phyloP scores from a whole-genome alignment of 2,113 vertebrate genomes.

The Sturnus vulgaris region DNA sequence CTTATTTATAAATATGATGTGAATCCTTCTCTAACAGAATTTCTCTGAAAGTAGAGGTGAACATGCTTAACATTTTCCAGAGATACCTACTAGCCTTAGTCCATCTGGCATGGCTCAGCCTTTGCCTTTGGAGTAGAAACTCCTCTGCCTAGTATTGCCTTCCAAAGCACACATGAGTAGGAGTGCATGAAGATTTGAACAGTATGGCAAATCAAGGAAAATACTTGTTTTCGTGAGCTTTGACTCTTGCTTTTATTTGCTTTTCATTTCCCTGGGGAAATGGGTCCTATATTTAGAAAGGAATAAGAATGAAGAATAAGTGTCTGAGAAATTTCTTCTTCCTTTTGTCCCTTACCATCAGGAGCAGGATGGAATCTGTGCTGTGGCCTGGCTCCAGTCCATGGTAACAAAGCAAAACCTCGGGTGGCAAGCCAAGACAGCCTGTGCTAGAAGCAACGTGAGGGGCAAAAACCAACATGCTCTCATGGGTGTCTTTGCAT shows the following conservation, averaged over 20 bases:
- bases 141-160: not conserved
- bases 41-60: not conserved
- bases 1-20: not conserved
- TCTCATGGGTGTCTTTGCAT: accelerated
- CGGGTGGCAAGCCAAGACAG: accelerated
- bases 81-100: not conserved
- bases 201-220: not conserved
- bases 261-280: not conserved
- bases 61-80: not conserved
- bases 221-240: not conserved
- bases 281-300: not conserved
- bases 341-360: not conserved
- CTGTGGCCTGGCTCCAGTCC: not conserved
- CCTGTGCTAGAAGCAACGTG: not conserved
- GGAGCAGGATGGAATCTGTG: not conserved
- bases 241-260: not conserved
- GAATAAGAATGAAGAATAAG: not conserved
- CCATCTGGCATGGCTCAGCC: not conserved
- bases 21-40: not conserved
- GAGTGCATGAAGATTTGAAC: not conserved
- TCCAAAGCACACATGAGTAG: not conserved
- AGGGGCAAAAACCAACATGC: accelerated
- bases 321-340: not conserved
- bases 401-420: not conserved
- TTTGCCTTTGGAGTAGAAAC: not conserved